Evolutionary conservation across 2,888 invertebrate species (phyloP), one percentile per base, ranked within the genome.

Genomic region (Pegoplata infirma): DNA sequence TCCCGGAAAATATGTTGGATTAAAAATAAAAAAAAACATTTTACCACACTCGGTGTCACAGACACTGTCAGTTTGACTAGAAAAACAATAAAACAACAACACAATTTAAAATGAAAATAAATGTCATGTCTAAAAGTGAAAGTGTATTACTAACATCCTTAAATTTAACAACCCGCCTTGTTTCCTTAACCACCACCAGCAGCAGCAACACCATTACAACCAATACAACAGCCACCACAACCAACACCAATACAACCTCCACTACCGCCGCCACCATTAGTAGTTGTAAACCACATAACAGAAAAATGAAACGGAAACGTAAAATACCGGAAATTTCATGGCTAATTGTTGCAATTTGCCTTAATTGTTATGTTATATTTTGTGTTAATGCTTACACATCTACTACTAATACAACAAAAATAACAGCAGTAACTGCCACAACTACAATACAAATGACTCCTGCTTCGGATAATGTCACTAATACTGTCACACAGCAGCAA

Each of bases 241-340:
- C 21, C 7, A 63, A 32, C 51, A 19, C 12, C 36, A 55, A 12
- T 14, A 44, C 25, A 36, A 32, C 44, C 47, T 53, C 17, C 47
- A 67, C 49, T 59, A 49, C 17, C 8, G 25, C 10, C n/a, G 5
- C 23, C 53, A 28, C 0, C 53, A 51, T 25, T 17, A 21, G 19
- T 46, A 10, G 23, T 17, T 49, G 17, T 10, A 51, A 53, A 51
- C 69, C 64, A 46, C 74, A 66, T 46, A 81, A 81, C 81, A 84
- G 82, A 82, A 84, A 85, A 84, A 82, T 84, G 83, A 86, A 86
- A 79, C 86, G 87, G 84, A 86, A 86, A 84, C 85, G 86, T 82
- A 83, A 86, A 87, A 83, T 85, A 84, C 85, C 87, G 87, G 87
- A 87, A 86, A 85, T 87, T 85, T 86, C 85, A 82, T 85, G 85